phyloP scores from a whole-genome alignment of 1,140 invertebrate genomes.

The Theocolax elegans region DNA sequence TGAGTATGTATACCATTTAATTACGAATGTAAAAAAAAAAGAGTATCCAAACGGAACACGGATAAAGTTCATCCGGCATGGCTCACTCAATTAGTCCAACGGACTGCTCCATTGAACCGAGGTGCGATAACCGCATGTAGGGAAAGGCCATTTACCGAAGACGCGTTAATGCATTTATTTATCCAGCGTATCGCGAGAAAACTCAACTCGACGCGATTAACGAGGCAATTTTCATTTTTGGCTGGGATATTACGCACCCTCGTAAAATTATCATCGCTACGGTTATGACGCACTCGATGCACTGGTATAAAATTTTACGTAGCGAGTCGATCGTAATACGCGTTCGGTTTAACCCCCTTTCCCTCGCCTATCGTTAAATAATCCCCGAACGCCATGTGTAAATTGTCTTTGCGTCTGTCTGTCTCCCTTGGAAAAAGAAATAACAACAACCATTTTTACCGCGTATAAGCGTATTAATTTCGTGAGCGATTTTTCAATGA shows the following conservation, averaged over 20 bases:
- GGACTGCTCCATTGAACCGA: conserved; percentile 1
- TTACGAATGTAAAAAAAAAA: too few species aligned
- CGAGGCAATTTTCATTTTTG: conserved; percentile 29
- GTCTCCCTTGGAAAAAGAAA: too few species aligned
- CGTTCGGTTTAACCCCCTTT: conserved; percentile 14
- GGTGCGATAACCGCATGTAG: neutral
- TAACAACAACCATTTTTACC: too few species aligned
- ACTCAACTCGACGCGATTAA: too few species aligned
- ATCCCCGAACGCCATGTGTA: neutral
- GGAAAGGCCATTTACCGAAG: neutral
- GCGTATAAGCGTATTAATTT: too few species aligned
- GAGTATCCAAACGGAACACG: too few species aligned
- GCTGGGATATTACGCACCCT: neutral
- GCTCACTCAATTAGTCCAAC: neutral
- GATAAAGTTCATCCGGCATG: too few species aligned
- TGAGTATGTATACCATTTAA: too few species aligned
- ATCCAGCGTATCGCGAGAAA: too few species aligned
- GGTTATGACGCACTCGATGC: conserved; percentile 17
- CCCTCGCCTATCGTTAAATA: too few species aligned
- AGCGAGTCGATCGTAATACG: conserved; percentile 6
- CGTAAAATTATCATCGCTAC: conserved; percentile 36
- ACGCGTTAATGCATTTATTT: conserved; percentile 15
- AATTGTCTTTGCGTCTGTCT: conserved; percentile 25
- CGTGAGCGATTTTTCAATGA: too few species aligned
- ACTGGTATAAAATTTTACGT: conserved; percentile 33